Evolutionary conservation across 2,888 invertebrate species (phyloP).

Genomic region (Drosophila mettleri): DNA sequence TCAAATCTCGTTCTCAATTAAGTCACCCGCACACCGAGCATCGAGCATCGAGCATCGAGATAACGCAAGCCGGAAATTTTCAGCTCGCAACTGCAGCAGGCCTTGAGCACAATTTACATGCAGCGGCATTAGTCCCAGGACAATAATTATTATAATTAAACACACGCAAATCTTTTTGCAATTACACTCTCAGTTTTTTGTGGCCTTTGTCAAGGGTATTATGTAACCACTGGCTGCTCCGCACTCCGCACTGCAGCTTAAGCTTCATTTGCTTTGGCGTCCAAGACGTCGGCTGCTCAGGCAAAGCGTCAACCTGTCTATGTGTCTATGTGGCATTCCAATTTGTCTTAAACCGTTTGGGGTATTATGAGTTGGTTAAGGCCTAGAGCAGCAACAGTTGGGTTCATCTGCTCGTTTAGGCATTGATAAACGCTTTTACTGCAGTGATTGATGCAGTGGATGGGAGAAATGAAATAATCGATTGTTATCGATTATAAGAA

Average conservation of each 20-base stretch:
- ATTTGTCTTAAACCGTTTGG: background rate
- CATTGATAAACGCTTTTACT: too few species aligned
- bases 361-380: too few species aligned
- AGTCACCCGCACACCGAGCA: constrained; percentile 31
- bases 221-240: background rate
- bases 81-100: constrained; percentile 20
- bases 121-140: constrained; percentile 25
- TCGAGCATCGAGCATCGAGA: constrained; percentile 23
- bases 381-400: too few species aligned
- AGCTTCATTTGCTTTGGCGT: background rate
- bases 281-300: too few species aligned
- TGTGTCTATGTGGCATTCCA: background rate
- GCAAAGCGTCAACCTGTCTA: too few species aligned
- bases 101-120: constrained; percentile 11
- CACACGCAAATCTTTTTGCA: constrained; percentile 19
- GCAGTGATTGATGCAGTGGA: too few species aligned
- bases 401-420: too few species aligned
- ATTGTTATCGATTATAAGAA: too few species aligned
- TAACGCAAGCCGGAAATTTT: constrained; percentile 35
- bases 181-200: constrained; percentile 5
- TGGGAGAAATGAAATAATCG: too few species aligned
- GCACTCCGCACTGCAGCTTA: background rate
- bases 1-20: constrained; percentile 75
- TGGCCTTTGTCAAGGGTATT: background rate
- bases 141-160: constrained; percentile 45